Conservation (phyloP, 2,797 vertebrate genomes). For the Thalassophryne amazonica region DNA sequence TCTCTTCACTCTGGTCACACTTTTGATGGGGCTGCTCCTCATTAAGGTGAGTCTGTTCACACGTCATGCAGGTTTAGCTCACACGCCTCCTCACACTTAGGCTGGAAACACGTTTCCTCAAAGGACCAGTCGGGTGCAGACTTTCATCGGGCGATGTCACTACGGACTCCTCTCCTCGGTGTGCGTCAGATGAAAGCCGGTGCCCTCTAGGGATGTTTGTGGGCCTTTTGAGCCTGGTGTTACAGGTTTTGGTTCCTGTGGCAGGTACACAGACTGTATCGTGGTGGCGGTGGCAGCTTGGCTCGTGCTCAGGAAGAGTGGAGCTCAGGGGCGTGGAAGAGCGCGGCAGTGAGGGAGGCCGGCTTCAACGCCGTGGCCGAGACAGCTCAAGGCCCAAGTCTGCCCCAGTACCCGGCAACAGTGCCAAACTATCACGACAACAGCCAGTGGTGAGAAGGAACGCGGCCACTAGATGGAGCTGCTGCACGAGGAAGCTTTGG, state of each 20-base stretch:
- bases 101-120: too few relatives aligned
- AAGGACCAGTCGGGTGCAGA: too few relatives aligned
- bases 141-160: too few relatives aligned
- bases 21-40: constrained; percentile 81
- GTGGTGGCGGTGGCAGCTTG: constrained; percentile 88
- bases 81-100: neutral
- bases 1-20: constrained; percentile 84
- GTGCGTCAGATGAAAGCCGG: too few relatives aligned
- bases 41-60: constrained; percentile 75
- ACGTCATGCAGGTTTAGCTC: neutral
- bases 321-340: constrained; percentile 86
- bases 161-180: neutral
- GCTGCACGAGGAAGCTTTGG: neutral
- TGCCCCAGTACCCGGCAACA: constrained; percentile 88
- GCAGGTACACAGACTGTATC: constrained; percentile 91
- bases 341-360: constrained; percentile 81
- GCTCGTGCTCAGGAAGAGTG: constrained; percentile 92
- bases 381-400: constrained; percentile 70
- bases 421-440: constrained; percentile 88
- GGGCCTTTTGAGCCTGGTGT: too few relatives aligned
- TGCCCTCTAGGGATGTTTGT: too few relatives aligned
- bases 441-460: constrained; percentile 80
- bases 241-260: neutral
- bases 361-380: constrained; percentile 85
- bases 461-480: constrained; percentile 53